Evolutionary conservation across 2,113 vertebrate genomes (phyloP).

Genomic region (Petaurus breviceps): DNA sequence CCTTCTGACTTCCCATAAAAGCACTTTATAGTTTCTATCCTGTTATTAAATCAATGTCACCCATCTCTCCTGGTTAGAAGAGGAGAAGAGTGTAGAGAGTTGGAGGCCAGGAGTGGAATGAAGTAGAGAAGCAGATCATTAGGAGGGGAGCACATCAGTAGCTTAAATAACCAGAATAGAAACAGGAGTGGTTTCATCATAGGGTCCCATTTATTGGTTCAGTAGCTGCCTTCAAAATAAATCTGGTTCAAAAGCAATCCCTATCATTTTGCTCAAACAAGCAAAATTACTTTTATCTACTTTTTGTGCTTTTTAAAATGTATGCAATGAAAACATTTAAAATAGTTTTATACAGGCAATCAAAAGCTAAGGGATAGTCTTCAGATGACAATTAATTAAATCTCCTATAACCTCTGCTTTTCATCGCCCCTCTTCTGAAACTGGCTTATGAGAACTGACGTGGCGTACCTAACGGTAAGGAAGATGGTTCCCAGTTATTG

Average conservation of each 20-base stretch:
- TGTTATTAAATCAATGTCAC: constrained; percentile 39
- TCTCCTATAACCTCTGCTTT: neutral
- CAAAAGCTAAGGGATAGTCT: neutral
- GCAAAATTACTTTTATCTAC: neutral
- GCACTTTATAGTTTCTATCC: neutral
- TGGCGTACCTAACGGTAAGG: neutral
- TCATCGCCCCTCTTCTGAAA: neutral
- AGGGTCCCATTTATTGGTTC: constrained; percentile 24
- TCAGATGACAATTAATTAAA: neutral
- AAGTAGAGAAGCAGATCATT: neutral
- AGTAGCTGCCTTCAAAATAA: constrained; percentile 31
- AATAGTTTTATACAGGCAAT: neutral
- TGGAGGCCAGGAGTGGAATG: neutral
- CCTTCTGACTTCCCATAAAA: neutral
- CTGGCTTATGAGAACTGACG: neutral
- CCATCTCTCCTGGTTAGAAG: constrained; percentile 10
- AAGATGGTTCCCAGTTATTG: neutral
- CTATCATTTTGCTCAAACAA: constrained; percentile 13
- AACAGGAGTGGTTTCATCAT: neutral
- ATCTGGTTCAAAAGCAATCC: constrained; percentile 41
- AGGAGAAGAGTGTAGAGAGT: neutral
- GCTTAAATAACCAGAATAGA: neutral
- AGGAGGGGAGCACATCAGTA: neutral
- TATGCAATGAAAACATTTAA: neutral
- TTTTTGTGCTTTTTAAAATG: neutral